Conservation (phyloP, 2,113 vertebrate species). For the Argyrosomus japonicus region DNA sequence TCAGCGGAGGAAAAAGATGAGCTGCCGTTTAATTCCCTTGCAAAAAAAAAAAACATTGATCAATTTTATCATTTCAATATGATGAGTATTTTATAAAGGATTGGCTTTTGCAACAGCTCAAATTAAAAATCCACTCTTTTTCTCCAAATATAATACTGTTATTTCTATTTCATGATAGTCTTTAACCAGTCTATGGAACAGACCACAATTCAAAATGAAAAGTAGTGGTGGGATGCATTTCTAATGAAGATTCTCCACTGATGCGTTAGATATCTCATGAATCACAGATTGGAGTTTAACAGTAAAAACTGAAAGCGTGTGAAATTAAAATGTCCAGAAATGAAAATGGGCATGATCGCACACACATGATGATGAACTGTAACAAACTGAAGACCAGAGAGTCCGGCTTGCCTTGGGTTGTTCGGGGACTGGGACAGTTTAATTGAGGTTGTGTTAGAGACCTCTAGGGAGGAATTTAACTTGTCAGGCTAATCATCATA, state of each 20-base stretch:
- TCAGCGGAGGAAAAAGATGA: conserved; percentile 15
- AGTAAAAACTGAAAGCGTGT: conserved; percentile 69
- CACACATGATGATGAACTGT: conserved; percentile 64
- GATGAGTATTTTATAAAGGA: conserved; percentile 25
- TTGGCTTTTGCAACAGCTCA: not conserved
- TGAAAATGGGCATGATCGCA: conserved; percentile 48
- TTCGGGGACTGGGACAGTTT: conserved; percentile 54
- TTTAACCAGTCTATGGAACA: conserved; percentile 25
- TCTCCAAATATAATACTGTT: conserved; percentile 5
- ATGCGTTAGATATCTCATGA: conserved; percentile 61
- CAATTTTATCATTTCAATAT: conserved; percentile 36
- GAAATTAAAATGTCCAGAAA: conserved; percentile 79
- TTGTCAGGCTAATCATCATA: conserved; percentile 73
- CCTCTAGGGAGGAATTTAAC: conserved; percentile 67
- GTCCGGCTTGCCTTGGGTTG: conserved; percentile 39
- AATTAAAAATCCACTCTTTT: conserved; percentile 33
- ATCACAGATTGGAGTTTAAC: conserved; percentile 63
- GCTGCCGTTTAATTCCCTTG: conserved; percentile 41
- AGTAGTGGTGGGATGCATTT: conserved; percentile 51
- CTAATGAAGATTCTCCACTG: conserved; percentile 64
- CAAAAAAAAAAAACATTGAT: conserved; percentile 24
- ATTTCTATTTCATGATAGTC: conserved; percentile 42
- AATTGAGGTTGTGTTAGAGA: conserved; percentile 73
- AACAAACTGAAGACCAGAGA: conserved; percentile 52
- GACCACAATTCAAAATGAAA: conserved; percentile 51